These are phyloP conservation scores for Syrista parreyssii DNA, from an alignment of 2,888 invertebrate genomes.

Conservation along the genomic window DNA sequence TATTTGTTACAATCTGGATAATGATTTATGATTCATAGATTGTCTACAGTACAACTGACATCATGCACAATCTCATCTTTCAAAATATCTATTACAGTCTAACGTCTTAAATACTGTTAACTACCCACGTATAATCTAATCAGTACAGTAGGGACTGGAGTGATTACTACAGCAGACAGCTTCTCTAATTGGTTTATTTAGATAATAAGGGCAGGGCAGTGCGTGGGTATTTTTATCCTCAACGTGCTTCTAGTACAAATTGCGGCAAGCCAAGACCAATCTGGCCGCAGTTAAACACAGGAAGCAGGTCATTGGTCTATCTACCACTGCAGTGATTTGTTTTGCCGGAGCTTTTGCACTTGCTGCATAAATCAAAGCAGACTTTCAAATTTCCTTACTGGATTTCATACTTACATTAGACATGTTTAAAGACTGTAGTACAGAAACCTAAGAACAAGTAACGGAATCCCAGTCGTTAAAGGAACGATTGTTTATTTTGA, in stretches of 20 bases:
- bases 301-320: slow-evolving; percentile 55
- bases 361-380: neutral
- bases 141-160: slow-evolving; percentile 11
- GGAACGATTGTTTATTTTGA: neutral
- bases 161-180: slow-evolving; percentile 40
- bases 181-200: slow-evolving; percentile 45
- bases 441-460: neutral
- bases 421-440: neutral
- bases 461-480: neutral
- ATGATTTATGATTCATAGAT: neutral
- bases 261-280: slow-evolving; percentile 46
- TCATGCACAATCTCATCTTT: neutral
- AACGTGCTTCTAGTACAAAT: slow-evolving; percentile 37
- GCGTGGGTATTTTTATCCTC: slow-evolving; percentile 40
- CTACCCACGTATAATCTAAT: neutral
- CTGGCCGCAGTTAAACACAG: slow-evolving; percentile 41
- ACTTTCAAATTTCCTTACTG: neutral
- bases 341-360: slow-evolving; percentile 20
- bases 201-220: slow-evolving; percentile 34
- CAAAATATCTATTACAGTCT: neutral
- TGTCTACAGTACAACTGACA: neutral
- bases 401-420: neutral
- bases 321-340: slow-evolving; percentile 39
- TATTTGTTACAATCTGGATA: neutral
- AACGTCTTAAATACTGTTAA: neutral